phyloP scores from a whole-genome alignment of 2,797 vertebrate species.

The Linurgus olivaceus region DNA sequence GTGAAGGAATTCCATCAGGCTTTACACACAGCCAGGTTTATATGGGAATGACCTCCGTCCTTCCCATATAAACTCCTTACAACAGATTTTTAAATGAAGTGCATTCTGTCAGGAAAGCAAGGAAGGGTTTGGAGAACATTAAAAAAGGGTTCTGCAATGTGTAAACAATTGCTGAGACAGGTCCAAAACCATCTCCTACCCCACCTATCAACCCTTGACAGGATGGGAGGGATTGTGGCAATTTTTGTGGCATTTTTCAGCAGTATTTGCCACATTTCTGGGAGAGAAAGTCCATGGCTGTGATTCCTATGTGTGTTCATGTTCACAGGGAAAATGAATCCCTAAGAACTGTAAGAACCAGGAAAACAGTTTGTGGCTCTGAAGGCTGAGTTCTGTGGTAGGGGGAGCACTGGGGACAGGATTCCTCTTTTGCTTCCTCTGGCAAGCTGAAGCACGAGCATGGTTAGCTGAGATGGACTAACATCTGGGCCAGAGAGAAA shows the following conservation, averaged over 20 bases:
- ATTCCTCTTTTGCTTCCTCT: not conserved
- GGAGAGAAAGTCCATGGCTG: not conserved
- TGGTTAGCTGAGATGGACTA: not conserved
- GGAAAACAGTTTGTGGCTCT: not conserved
- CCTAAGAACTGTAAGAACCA: not conserved
- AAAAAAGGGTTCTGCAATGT: not conserved
- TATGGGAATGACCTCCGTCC: not conserved
- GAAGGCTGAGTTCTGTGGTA: not conserved
- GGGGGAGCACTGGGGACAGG: not conserved
- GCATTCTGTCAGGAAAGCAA: not conserved
- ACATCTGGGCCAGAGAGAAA: not conserved
- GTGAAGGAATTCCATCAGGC: not conserved
- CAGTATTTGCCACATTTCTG: not conserved
- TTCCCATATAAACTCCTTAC: not conserved
- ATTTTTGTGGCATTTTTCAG: not conserved
- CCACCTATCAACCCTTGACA: not conserved
- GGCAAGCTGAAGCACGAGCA: accelerated
- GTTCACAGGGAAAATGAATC: not conserved
- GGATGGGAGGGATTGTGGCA: accelerated
- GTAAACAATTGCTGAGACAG: not conserved
- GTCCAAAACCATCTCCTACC: not conserved
- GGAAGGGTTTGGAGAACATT: not conserved
- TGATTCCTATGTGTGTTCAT: accelerated
- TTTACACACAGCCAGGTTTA: not conserved
- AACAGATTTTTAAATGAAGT: not conserved